Evolutionary conservation across 2,797 vertebrate genomes (phyloP), one percentile per base, ranked within the genome.

Genomic region (Presbytis comata): DNA sequence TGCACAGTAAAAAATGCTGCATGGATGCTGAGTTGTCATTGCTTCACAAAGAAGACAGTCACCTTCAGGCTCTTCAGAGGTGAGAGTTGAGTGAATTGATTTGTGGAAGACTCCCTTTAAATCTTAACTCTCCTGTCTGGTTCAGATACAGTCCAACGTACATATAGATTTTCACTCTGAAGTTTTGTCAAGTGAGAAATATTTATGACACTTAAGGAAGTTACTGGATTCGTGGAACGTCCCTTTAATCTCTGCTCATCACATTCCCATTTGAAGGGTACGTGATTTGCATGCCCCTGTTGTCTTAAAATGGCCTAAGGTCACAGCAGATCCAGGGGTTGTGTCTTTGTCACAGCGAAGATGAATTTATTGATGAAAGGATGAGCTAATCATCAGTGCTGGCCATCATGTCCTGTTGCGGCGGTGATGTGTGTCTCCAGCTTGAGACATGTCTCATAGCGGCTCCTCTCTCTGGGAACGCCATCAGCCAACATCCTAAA

Each of bases 61-160:
- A 74, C 82, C 72, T 84, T 87, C 82, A 3, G 50, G 75, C 72
- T 70, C 70, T 70, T 91, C 74, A 36, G 13, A 79, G 41, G 22
- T 78, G 79, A 82, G 21, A 93, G 89, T 53, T 64, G 85, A 87
- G 26, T 70, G 84, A 78, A 41, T 92, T 67, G 33, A 53, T 83
- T 28, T 39, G 36, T 53, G 24, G 70, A 91, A 84, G 61, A 78
- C 72, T 79, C 59, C 78, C 55, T 91, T 92, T 64, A 89, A 80
- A 85, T 82, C 89, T 85, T 91, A 94, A 91, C n/a, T 75, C 67
- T 83, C 53, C 48, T 94, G 72, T 81, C 41, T 55, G 76, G 4
- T 53, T 95, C 85, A 89, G 9, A 78, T 26, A 13, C 28, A 82
- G 12, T 76, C 90, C 78, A 67, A 1, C 1, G 0, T 44, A 12